Conservation (phyloP, 2,113 vertebrate species). For the Calidris pygmaea region DNA sequence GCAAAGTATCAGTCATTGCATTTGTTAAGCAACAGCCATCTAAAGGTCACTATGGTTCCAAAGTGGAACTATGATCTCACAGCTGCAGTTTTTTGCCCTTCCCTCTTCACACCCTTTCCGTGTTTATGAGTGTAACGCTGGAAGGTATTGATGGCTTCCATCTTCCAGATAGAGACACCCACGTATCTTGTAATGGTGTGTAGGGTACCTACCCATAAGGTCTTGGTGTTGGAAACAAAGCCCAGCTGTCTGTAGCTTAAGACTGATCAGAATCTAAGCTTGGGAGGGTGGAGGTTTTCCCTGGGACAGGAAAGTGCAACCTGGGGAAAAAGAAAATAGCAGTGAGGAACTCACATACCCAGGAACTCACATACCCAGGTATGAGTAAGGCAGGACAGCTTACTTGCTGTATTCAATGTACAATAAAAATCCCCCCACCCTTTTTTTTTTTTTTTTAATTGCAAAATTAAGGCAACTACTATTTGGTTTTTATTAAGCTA, state of each 20-base stretch:
- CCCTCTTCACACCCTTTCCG: conserved; percentile 31
- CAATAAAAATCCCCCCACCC: neutral
- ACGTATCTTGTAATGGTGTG: neutral
- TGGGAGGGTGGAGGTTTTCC: neutral
- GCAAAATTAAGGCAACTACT: neutral
- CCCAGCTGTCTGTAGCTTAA: neutral
- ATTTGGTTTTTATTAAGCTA: neutral
- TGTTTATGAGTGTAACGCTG: neutral
- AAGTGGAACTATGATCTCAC: conserved; percentile 51
- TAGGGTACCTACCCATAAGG: neutral
- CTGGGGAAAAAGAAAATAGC: too few species aligned
- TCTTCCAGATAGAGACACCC: neutral
- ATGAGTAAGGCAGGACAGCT: neutral
- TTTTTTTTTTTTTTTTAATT: too few species aligned
- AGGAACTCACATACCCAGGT: neutral
- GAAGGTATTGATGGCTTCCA: neutral
- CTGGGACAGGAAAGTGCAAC: neutral
- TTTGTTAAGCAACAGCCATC: neutral
- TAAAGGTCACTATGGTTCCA: conserved; percentile 33
- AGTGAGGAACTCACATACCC: neutral
- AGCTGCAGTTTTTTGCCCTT: conserved; percentile 42
- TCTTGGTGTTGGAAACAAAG: neutral
- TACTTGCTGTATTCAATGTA: neutral
- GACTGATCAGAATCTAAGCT: neutral
- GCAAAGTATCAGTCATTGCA: neutral